Evolutionary conservation across 2,888 invertebrate genomes (phyloP), one percentile per base, ranked within the genome.

Genomic region (Trisateles emortualis): DNA sequence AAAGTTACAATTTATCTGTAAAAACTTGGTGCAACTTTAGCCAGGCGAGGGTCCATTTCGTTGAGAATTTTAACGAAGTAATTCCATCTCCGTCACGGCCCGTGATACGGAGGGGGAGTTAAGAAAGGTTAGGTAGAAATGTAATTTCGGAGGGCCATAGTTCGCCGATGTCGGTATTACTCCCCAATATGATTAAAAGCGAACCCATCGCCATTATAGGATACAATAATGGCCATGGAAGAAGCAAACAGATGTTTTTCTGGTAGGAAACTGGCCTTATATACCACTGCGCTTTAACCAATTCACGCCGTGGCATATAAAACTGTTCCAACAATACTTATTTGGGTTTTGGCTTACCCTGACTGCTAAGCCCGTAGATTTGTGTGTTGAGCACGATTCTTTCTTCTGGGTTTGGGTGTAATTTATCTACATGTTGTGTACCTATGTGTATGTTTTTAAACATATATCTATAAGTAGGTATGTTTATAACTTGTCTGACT

Each of bases 1-100:
- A 13, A 56, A 43, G 54, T 50, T 47, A 22, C 39, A 47, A 39
- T 66, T 57, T 57, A 50, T 54, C 30, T 47, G 10, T 13, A 11
- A 29, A 35, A 50, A 36, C 41, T 55, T 52, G 40, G 3, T 11
- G 45, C 24, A 26, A 49, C n/a, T 42, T 36, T 14, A 52, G 19
- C 22, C 38, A 19, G 17, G 22, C 13, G 19, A 17, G 13, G 26
- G n/a, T 38, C 26, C 24, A 47, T 52, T 53, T 19, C 39, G 22
- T 10, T 32, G 26, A 48, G 35, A 43, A 47, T 47, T 48, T 32
- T 36, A 50, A 50, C 47, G 62, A 48, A 41, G 46, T 24, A 54
- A 43, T 36, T 50, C 6, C 38, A 14, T 17, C 57, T 30, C 22
- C 24, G 44, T 35, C 22, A 41, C 30, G 30, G 36, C 33, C 8